phyloP scores from a whole-genome alignment of 2,888 invertebrate species.

The Myopa tessellatipennis region DNA sequence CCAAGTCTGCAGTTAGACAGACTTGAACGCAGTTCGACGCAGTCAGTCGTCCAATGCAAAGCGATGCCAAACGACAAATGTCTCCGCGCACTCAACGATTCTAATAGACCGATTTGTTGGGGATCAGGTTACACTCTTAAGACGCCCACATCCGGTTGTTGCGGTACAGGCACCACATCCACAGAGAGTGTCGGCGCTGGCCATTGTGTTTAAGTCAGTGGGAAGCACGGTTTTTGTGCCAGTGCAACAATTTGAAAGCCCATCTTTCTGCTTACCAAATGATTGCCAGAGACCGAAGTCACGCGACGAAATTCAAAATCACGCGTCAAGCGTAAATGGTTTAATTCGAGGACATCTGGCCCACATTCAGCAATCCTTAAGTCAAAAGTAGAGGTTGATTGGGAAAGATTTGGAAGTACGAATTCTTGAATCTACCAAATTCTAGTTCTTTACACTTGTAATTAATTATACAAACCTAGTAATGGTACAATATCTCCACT shows the following conservation, averaged over 20 bases:
- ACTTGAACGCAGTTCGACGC: constrained; percentile 23
- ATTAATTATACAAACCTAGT: too few species aligned
- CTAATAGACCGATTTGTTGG: constrained; percentile 67
- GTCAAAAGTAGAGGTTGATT: too few species aligned
- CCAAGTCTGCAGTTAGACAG: constrained; percentile 13
- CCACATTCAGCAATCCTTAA: too few species aligned
- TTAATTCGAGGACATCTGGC: too few species aligned
- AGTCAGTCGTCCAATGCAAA: constrained; percentile 37
- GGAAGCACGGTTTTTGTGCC: constrained; percentile 13
- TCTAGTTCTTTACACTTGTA: too few species aligned
- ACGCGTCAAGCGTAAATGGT: too few species aligned
- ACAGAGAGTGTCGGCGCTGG: constrained; percentile 11
- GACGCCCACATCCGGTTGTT: constrained; percentile 64
- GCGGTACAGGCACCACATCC: constrained; percentile 12
- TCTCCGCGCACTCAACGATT: constrained; percentile 63
- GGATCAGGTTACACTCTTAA: constrained; percentile 64
- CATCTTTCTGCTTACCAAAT: neutral
- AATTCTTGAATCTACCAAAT: too few species aligned
- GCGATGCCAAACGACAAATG: constrained; percentile 59
- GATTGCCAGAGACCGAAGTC: neutral
- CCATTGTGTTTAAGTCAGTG: constrained; percentile 18
- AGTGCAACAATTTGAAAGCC: neutral
- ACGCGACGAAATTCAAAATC: too few species aligned
- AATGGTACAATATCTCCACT: too few species aligned
- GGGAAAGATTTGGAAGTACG: too few species aligned